Evolutionary conservation across 2,888 invertebrate species (phyloP), one percentile per base, ranked within the genome.

Genomic region (Ichneumon xanthorius): DNA sequence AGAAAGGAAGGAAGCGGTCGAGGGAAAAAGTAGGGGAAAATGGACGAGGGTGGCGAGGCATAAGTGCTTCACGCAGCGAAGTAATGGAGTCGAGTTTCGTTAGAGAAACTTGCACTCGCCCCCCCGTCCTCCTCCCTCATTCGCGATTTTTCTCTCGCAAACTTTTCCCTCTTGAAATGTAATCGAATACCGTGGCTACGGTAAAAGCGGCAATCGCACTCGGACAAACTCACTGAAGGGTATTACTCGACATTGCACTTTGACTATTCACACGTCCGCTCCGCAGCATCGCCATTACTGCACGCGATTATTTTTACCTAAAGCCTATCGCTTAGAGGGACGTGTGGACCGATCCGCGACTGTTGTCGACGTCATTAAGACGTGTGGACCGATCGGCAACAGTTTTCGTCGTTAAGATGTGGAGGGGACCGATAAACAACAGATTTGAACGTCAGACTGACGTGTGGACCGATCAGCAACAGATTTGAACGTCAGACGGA

Each of bases 31-130:
- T 19, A n/a, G 88, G 70, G 82, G 80, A 67, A 82, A 87, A 85
- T 78, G 82, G 65, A 82, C 70, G 85, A 80, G 80, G 80, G 81
- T 26, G 76, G 67, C 19, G 19, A 67, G 19, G 80, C 81, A 85
- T 89, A 91, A 91, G 90, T 90, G 91, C 88, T 90, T 88, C 90
- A 88, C 88, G 89, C 86, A 86, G 87, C 79, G 89, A 89, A 85
- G 87, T 90, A 90, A 90, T 91, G 89, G 89, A 90, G 87, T 86
- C 89, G 88, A 87, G 89, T 89, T 90, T 90, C 89, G 88, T 88
- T 84, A 85, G 86, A 84, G 82, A 88, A 87, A 89, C 83, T 84
- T 83, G n/a, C 55, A 22, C 55, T 22, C 22, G 0, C 22, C 9
- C 19, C 7, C 11, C n/a, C 37, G 6, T 9, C 7, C 30, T 16